Conservation (phyloP, 2,888 invertebrate species). For the Pediacus dermestoides region DNA sequence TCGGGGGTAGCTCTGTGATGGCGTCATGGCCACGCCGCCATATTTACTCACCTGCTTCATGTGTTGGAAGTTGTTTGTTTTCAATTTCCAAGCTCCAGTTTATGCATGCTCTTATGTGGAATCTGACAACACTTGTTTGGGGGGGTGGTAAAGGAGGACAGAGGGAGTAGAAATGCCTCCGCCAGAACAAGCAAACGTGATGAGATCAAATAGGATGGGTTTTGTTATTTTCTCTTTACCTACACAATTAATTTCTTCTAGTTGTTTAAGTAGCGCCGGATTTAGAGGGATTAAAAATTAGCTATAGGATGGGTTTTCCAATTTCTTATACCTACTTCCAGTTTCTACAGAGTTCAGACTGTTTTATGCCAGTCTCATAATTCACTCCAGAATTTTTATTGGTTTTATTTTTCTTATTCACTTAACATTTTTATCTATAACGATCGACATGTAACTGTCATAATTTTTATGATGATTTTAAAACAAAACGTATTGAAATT, state of each 20-base stretch:
- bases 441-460: too few species aligned
- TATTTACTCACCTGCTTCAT: constrained; percentile 51
- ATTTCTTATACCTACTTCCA: too few species aligned
- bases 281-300: too few species aligned
- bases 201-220: constrained; percentile 1
- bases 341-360: too few species aligned
- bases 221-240: constrained; percentile 1
- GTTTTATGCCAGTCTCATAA: too few species aligned
- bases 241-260: constrained; percentile 5
- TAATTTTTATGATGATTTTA: too few species aligned
- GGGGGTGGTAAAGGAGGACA: constrained; percentile 17
- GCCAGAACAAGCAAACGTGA: neutral
- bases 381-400: too few species aligned
- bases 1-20: constrained; percentile 51
- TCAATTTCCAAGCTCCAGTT: constrained; percentile 41
- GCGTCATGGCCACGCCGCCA: constrained; percentile 49
- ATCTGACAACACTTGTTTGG: constrained; percentile 14
- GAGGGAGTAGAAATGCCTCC: neutral
- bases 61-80: constrained; percentile 47
- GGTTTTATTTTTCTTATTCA: too few species aligned
- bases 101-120: constrained; percentile 39
- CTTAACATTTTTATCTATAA: too few species aligned
- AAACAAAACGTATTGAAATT: too few species aligned
- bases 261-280: constrained; percentile 9
- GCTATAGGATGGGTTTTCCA: too few species aligned